Conservation (phyloP, 1,140 invertebrate species). For the Elymnias hypermnestra region DNA sequence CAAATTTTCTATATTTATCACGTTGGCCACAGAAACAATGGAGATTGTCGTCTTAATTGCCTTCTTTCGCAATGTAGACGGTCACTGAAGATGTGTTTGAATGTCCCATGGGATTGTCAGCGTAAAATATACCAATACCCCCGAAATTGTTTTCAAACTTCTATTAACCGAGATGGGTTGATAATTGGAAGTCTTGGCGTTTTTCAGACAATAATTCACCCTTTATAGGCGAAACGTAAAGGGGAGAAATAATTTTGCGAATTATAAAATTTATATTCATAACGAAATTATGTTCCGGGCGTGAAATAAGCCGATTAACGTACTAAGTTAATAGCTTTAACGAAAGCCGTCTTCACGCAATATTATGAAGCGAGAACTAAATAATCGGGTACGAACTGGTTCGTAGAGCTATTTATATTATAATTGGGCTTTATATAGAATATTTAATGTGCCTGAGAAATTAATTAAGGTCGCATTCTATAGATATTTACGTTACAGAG, state of each 20-base stretch:
- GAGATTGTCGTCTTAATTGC: too few relatives aligned
- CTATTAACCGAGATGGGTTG: too few relatives aligned
- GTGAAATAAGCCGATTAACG: slow-evolving; percentile 35
- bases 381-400: slow-evolving; percentile 24
- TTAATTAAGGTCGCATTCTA: slow-evolving; percentile 11
- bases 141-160: too few relatives aligned
- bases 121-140: too few relatives aligned
- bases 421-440: slow-evolving; percentile 27
- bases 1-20: too few relatives aligned
- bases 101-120: too few relatives aligned
- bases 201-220: background rate
- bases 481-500: background rate
- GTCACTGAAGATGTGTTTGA: too few relatives aligned
- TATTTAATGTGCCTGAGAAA: slow-evolving; percentile 20
- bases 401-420: slow-evolving; percentile 25
- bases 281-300: slow-evolving; percentile 27
- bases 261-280: slow-evolving; percentile 33
- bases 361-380: slow-evolving; percentile 25
- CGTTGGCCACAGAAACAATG: too few relatives aligned
- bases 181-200: background rate
- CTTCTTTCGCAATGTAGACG: too few relatives aligned
- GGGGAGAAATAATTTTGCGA: slow-evolving; percentile 6
- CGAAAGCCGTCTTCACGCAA: slow-evolving; percentile 28
- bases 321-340: slow-evolving; percentile 28
- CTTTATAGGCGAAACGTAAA: background rate